phyloP scores from a whole-genome alignment of 1,140 invertebrate species.

The Magallana gigas region DNA sequence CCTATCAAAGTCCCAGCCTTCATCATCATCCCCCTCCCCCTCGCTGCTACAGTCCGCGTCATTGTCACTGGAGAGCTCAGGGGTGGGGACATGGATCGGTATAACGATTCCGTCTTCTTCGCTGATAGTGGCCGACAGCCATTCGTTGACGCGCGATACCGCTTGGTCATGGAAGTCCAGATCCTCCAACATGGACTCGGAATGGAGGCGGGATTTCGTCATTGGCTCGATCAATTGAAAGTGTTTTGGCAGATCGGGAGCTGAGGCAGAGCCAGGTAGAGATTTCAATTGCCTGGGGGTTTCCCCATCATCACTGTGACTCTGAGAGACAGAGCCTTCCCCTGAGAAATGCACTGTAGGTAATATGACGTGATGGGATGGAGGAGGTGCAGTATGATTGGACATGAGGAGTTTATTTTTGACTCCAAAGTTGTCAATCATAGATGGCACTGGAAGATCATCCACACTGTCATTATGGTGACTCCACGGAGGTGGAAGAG shows the following conservation, averaged over 20 bases:
- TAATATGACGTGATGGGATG: slow-evolving; percentile 69
- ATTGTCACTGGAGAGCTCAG: slow-evolving; percentile 56
- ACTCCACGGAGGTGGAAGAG: slow-evolving; percentile 53
- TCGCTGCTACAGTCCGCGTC: slow-evolving; percentile 61
- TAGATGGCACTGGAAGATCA: slow-evolving; percentile 55
- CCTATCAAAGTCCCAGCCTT: slow-evolving; percentile 13
- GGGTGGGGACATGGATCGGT: slow-evolving; percentile 38
- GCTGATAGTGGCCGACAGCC: slow-evolving; percentile 59
- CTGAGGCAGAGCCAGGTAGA: slow-evolving; percentile 60
- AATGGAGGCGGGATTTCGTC: slow-evolving; percentile 50
- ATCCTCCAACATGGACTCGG: slow-evolving; percentile 68
- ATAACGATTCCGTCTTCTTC: slow-evolving; percentile 51
- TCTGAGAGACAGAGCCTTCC: slow-evolving; percentile 52
- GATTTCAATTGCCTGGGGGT: slow-evolving; percentile 49
- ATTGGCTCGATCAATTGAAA: slow-evolving; percentile 65
- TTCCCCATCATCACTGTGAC: slow-evolving; percentile 46
- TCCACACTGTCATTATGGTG: slow-evolving; percentile 45
- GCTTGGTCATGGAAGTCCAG: slow-evolving; percentile 67
- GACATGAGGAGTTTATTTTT: slow-evolving; percentile 67
- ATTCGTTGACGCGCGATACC: slow-evolving; percentile 66
- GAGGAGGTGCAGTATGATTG: slow-evolving; percentile 65
- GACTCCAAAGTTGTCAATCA: slow-evolving; percentile 53
- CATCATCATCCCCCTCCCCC: slow-evolving; percentile 59
- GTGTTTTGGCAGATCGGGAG: slow-evolving; percentile 69
- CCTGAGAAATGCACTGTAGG: slow-evolving; percentile 52